Conservation (phyloP, 2,888 invertebrate genomes). For the Eupithecia vulgata region DNA sequence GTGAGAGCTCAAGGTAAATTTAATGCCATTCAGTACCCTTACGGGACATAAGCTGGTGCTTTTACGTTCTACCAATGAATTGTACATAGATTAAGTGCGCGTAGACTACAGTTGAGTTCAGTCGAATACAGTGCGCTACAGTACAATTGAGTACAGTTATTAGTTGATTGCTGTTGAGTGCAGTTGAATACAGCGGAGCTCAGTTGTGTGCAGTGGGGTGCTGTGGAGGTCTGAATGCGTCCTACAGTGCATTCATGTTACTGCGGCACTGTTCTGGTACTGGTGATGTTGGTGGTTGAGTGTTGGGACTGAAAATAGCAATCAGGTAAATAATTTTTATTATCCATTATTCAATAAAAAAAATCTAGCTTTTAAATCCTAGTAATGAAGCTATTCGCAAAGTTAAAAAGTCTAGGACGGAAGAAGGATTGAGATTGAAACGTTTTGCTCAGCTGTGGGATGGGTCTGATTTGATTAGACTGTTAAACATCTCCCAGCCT, state of each 20-base stretch:
- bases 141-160: not conserved
- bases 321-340: constrained; percentile 23
- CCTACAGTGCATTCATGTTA: constrained; percentile 29
- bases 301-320: constrained; percentile 29
- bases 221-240: constrained; percentile 18
- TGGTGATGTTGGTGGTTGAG: constrained; percentile 33
- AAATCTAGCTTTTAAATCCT: too few species aligned
- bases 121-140: not conserved
- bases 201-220: constrained; percentile 2
- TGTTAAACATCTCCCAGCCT: too few species aligned
- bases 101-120: not conserved
- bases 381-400: not conserved
- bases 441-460: too few species aligned
- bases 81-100: not conserved
- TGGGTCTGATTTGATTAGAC: too few species aligned
- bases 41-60: not conserved
- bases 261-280: constrained; percentile 30
- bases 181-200: not conserved
- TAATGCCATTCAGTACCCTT: not conserved
- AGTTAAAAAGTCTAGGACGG: too few species aligned
- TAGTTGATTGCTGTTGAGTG: not conserved
- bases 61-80: not conserved
- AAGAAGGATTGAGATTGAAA: too few species aligned
- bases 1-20: not conserved
- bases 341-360: too few species aligned